phyloP scores from a whole-genome alignment of 2,113 vertebrate genomes.

The Ctenomys sociabilis region DNA sequence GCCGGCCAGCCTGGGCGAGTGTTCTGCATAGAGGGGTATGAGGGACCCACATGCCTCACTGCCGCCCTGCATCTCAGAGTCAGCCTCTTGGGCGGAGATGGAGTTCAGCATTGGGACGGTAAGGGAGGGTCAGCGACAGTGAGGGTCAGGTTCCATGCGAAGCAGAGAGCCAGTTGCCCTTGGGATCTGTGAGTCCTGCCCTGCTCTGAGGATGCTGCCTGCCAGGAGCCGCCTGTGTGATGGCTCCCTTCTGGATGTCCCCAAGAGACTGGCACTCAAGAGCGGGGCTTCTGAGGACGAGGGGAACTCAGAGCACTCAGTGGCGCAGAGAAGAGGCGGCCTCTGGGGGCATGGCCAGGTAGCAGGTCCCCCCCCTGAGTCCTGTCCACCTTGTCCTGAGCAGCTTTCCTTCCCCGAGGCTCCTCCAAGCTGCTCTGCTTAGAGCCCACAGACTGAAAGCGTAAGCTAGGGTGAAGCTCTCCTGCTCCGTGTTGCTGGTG shows the following conservation, averaged over 20 bases:
- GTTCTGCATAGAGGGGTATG: not conserved
- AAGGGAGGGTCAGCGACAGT: not conserved
- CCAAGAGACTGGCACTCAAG: not conserved
- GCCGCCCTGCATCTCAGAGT: not conserved
- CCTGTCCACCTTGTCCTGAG: not conserved
- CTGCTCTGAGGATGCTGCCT: not conserved
- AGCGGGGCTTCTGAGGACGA: not conserved
- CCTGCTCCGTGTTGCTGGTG: not conserved
- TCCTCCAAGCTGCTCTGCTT: not conserved
- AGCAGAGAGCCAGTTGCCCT: not conserved
- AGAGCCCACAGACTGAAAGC: not conserved
- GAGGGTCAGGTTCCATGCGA: not conserved
- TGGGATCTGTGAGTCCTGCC: not conserved
- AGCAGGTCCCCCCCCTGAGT: not conserved
- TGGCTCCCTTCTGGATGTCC: not conserved
- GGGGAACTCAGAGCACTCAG: not conserved
- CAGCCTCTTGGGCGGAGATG: not conserved
- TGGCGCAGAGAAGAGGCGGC: not conserved
- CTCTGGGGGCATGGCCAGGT: not conserved
- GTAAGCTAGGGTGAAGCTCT: not conserved
- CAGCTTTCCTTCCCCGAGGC: not conserved
- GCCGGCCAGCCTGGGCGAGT: not conserved
- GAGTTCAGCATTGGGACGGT: accelerated
- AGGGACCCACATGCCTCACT: not conserved
- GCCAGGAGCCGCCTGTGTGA: not conserved